Base-by-base conservation (phyloP, 1,140 invertebrate species). In the Reticulitermes speratus region DNA sequence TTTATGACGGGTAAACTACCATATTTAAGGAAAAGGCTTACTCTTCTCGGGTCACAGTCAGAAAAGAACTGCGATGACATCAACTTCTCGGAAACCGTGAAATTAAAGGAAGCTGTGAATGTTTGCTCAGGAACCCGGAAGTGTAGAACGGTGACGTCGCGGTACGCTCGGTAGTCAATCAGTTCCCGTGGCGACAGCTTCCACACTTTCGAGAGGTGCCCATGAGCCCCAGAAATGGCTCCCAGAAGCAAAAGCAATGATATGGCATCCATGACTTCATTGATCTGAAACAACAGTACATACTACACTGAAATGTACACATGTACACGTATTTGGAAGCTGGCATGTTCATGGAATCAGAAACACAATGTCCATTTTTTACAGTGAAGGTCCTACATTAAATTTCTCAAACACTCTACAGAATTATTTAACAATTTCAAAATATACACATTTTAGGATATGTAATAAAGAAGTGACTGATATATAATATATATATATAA, bases 1-100 rank as follows among this genome's bases (percentile, higher is more conserved):
- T 93, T 95, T 32, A 97, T 94, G 0, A 96, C 93, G 44, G 97
- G 96, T 88, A 95, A 94, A 83, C 96, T 95, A 44, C 95, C 95
- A 88, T 95, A 94, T 89, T 96, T 96, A 38, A 96, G 88, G 44
- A 14, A 59, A 3, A 83, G 82, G 23, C 94, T 92, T 6, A 95
- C 93, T 86, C 94, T 91, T 88, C 93, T 91, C 0, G 92, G 89
- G 75, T 90, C 89, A 88, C 95, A 95, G 84, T 91, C 89, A 82
- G 90, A 90, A 45, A 91, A 88, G 14, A 90, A 90, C 3, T 91
- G 90, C 21, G 87, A 45, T 12, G 82, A 84, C 8, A 55, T 89
- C 85, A 91, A 91, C 85, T 89, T 88, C 88, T 92, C 91, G 88
- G 90, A 90, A 44, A 87, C 90, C 32, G 83, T 90, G 87, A 92